Evolutionary conservation across 2,888 invertebrate genomes (phyloP).

Genomic region (Clitarchus hookeri): DNA sequence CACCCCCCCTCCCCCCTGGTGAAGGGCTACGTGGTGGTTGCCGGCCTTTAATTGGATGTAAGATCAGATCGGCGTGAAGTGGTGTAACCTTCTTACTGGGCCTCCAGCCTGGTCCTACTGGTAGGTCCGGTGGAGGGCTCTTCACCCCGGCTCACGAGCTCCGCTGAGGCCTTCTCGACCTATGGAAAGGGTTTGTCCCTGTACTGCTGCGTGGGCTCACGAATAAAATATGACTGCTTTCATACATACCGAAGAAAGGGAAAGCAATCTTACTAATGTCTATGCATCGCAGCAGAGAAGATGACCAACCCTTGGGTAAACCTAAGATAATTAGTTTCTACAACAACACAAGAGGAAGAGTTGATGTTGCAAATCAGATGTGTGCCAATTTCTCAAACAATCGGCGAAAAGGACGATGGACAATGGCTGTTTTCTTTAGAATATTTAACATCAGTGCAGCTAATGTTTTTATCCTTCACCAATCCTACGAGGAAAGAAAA

Average conservation of each 20-base stretch:
- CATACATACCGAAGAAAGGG: constrained; percentile 42
- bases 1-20: too few relatives aligned
- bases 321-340: constrained; percentile 46
- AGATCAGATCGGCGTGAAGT: too few relatives aligned
- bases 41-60: too few relatives aligned
- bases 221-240: constrained; percentile 42
- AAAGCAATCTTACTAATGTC: constrained; percentile 43
- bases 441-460: too few relatives aligned
- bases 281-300: constrained; percentile 34
- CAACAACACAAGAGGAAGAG: constrained; percentile 45
- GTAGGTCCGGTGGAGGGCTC: neutral
- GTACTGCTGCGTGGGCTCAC: constrained; percentile 45
- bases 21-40: too few relatives aligned
- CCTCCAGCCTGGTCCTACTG: neutral
- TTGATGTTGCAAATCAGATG: constrained; percentile 45
- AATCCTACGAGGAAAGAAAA: neutral
- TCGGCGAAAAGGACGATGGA: too few relatives aligned
- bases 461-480: neutral
- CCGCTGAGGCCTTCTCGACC: too few relatives aligned
- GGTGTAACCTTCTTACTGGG: too few relatives aligned
- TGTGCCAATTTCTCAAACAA: constrained; percentile 44
- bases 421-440: too few relatives aligned
- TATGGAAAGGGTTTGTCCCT: too few relatives aligned
- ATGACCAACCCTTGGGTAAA: constrained; percentile 34
- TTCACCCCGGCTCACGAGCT: neutral